Evolutionary conservation across 2,113 vertebrate species (phyloP), one percentile per base, ranked within the genome.

Genomic region (Apaloderma vittatum): DNA sequence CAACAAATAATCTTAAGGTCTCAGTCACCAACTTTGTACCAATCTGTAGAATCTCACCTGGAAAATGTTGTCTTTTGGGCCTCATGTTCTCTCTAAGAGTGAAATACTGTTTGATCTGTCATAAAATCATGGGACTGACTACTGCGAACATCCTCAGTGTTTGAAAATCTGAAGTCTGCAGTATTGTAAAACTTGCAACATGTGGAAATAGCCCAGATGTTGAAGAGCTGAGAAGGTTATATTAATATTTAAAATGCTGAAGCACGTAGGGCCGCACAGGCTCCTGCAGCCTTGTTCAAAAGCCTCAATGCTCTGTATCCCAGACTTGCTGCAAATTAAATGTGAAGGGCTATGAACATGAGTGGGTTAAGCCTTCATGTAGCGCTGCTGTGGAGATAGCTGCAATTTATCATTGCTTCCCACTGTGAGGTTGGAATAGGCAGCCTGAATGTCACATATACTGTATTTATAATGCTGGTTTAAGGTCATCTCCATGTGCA

Each of bases 401-500:
- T 91, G 75, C 61, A 94, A 83, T 95, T 95, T 92, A 71, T 90
- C 93, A 82, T 67, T 92, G 54, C 66, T 30, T 94, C 70, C 86
- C 48, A 75, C 65, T 71, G 81, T 81, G 68, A 92, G 45, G 57
- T n/a, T 90, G 78, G 72, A 97, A 91, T 30, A 92, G 68, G 63
- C 74, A 91, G 51, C 27, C 54, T 90, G 93, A 91, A 78, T 86
- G 87, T 76, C 94, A 94, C 72, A 76, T 88, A 79, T 15, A 58
- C 46, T 73, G 75, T 70, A 90, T 93, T 96, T 95, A 88, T 93
- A 94, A 82, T 85, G 65, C 15, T 87, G 37, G 14, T 93, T 94
- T 96, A 94, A 96, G 96, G 93, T 96, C 92, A 94, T 94, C 65
- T 84, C 62, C 3, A 13, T 59, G 86, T 67, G 36, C 92, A 96